Evolutionary conservation across 1,140 invertebrate genomes (phyloP).

Genomic region (Trialeurodes vaporariorum): DNA sequence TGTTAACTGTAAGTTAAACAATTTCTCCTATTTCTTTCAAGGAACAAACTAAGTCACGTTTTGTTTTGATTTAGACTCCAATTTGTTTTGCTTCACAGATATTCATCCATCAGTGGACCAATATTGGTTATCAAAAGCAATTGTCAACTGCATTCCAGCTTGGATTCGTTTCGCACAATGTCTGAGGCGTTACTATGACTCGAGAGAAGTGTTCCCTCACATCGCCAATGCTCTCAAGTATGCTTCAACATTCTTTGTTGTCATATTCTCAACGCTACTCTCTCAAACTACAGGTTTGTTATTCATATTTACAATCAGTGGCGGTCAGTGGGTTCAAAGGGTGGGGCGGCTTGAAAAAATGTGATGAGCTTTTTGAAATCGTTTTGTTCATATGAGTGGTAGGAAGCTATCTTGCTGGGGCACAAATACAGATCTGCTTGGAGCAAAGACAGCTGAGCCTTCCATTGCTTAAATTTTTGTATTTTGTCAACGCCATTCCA

Average conservation of each 20-base stretch:
- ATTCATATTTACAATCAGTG: no score
- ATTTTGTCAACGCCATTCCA: no score
- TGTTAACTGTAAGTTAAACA: neutral
- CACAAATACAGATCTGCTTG: no score
- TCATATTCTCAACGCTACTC: constrained; percentile 47
- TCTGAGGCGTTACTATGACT: constrained; percentile 56
- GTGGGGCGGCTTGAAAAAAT: no score
- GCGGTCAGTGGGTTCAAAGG: no score
- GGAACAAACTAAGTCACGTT: neutral
- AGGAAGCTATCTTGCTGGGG: no score
- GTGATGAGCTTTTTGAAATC: no score
- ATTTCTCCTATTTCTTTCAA: neutral
- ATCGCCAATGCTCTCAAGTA: constrained; percentile 73
- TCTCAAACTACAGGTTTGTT: constrained; percentile 7
- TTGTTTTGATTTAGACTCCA: neutral
- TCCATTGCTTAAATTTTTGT: no score
- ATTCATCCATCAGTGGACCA: constrained; percentile 13
- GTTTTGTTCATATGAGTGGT: no score
- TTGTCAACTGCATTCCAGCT: constrained; percentile 65
- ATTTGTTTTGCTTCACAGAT: constrained; percentile 4
- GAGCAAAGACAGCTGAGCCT: no score
- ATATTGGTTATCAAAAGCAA: constrained; percentile 16
- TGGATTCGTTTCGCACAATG: constrained; percentile 84
- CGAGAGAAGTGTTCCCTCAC: constrained; percentile 53
- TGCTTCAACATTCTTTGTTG: constrained; percentile 65